Base-by-base conservation (phyloP, 2,888 invertebrate genomes). In the Eupithecia inturbata region DNA sequence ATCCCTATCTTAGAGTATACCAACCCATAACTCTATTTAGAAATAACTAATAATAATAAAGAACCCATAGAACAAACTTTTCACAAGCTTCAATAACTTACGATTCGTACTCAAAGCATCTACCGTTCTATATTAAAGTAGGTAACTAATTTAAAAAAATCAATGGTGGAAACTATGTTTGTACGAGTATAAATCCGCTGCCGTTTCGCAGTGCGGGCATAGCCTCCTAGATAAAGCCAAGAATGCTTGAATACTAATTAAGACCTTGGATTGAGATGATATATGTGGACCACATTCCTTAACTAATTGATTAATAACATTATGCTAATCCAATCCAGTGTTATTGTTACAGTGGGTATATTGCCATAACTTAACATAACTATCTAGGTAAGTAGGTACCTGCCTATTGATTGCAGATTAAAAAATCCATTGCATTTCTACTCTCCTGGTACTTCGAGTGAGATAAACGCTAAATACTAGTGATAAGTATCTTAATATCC, bases 231-330 rank as follows among this genome's bases (percentile, higher is more conserved):
- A 64, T 33, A 33, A 33, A 19, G 66, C 63, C 63, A 69, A 39
- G 36, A 66, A 33, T 63, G 39, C 7, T 70, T 75, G 73, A 78
- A 77, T 76, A 75, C 70, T 71, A 68, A 78, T 76, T 33, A 62
- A 74, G 69, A 41, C 79, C 79, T 80, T 80, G 79, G 68, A 53
- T 36, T 26, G 67, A 74, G 79, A 80, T 77, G 79, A 76, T 80
- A 76, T 79, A 80, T 78, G 76, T 76, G 77, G 68, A 77, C 79
- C 64, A 74, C 79, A 80, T 80, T 78, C 79, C 78, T 74, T 22
- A 68, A 67, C 67, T 78, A 80, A 78, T 75, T 80, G 74, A 78
- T 78, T 73, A 72, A 76, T 79, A 77, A 68, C 74, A 67, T 70
- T 73, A 76, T 74, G 72, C 71, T 77, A 75, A 79, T 75, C n/a